Evolutionary conservation across 2,888 invertebrate genomes (phyloP).

Genomic region (Iselma pallidipennis): DNA sequence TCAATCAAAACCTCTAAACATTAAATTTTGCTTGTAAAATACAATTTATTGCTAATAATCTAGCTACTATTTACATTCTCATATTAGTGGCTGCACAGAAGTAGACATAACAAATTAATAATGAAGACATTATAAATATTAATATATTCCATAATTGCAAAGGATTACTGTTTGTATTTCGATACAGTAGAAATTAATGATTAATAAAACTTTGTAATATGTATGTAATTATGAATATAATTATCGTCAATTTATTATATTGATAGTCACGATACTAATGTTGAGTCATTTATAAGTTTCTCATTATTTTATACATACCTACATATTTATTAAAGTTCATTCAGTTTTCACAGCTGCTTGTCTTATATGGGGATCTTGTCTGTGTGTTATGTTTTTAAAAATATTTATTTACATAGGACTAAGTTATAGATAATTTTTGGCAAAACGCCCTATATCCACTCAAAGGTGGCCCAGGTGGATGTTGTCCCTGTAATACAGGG

Average conservation of each 20-base stretch:
- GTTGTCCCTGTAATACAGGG: slow-evolving; percentile 9
- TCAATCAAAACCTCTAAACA: too few species aligned
- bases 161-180: too few species aligned
- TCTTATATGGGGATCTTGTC: not conserved
- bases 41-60: too few species aligned
- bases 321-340: too few species aligned
- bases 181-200: not conserved
- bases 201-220: not conserved
- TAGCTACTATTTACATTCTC: too few species aligned
- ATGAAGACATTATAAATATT: too few species aligned
- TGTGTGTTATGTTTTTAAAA: not conserved
- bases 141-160: too few species aligned
- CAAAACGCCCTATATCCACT: not conserved
- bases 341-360: not conserved
- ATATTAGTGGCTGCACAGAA: too few species aligned
- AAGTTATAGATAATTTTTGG: not conserved
- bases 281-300: not conserved
- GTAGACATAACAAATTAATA: too few species aligned
- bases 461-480: slow-evolving; percentile 29
- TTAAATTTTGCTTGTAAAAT: too few species aligned
- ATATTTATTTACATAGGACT: slow-evolving; percentile 9
- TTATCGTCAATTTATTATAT: not conserved
- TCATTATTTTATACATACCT: not conserved
- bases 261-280: not conserved
- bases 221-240: not conserved